A percentile compares a stretch with the other conserved stretches of the same genome.
Evolutionary conservation across 2,888 invertebrate species (phyloP).

Genomic region (Sarcophaga caerulescens): DNA sequence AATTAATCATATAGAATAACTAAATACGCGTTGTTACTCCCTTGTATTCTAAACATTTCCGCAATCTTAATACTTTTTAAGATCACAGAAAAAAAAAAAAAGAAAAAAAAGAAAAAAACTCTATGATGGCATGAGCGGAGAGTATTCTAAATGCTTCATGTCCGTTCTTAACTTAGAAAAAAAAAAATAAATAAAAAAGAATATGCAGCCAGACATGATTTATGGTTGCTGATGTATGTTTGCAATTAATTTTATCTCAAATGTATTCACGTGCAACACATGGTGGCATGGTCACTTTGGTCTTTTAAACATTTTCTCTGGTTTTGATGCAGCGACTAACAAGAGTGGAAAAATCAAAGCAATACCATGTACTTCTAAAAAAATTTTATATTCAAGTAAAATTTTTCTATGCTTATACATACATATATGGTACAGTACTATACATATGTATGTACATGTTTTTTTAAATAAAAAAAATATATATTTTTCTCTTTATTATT

Average conservation of each 20-base stretch:
- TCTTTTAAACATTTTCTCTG: neutral
- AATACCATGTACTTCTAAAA: neutral
- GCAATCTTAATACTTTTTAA: slow-evolving; percentile 66
- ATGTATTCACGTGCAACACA: slow-evolving; percentile 65
- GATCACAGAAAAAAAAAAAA: slow-evolving; percentile 28
- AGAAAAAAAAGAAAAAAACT: neutral
- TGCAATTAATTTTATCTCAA: slow-evolving; percentile 67
- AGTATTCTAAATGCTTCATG: slow-evolving; percentile 59
- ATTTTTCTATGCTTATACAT: no score
- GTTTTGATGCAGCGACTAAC: neutral
- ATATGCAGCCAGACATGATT: slow-evolving; percentile 64
- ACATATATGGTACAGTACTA: no score
- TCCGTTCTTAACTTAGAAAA: neutral
- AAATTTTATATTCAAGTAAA: no score
- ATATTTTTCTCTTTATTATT: slow-evolving; percentile 14
- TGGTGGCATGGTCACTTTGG: slow-evolving; percentile 57
- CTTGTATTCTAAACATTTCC: slow-evolving; percentile 55
- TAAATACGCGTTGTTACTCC: slow-evolving; percentile 33
- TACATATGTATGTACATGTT: no score
- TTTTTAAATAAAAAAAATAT: neutral
- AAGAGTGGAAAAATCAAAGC: slow-evolving; percentile 2
- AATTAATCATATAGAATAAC: slow-evolving; percentile 63
- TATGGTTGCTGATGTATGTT: slow-evolving; percentile 63
- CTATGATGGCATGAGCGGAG: neutral
- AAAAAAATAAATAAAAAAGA: neutral